A percentile compares a stretch with the other conserved stretches of the same genome.
phyloP scores from a whole-genome alignment of 1,140 invertebrate species.

The Neotoxoptera formosana region DNA sequence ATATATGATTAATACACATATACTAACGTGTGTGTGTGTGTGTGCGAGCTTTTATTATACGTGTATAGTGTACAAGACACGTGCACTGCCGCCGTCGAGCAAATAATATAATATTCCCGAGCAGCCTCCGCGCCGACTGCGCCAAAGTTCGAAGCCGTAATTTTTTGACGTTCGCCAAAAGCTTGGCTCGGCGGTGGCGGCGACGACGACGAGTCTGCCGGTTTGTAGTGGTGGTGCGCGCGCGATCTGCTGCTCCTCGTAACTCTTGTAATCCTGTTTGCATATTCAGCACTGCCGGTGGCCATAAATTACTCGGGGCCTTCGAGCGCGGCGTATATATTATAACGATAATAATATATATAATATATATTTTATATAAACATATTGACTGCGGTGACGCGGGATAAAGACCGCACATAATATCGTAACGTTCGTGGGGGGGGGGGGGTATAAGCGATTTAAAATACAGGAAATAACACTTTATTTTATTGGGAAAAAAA shows the following conservation, averaged over 20 bases:
- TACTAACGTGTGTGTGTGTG: neutral
- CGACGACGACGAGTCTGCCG: neutral
- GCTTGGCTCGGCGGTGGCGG: too few species aligned
- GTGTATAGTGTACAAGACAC: neutral
- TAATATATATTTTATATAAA: neutral
- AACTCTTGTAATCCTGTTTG: slow-evolving; percentile 44
- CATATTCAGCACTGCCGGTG: slow-evolving; percentile 3
- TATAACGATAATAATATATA: neutral
- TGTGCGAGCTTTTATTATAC: too few species aligned
- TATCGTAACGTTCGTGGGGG: neutral
- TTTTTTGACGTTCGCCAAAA: slow-evolving; percentile 36
- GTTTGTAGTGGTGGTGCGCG: too few species aligned
- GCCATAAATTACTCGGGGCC: neutral
- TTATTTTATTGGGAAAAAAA: neutral
- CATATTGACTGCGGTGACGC: neutral
- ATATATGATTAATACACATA: too few species aligned
- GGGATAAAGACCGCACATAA: neutral
- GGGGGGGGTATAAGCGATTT: neutral
- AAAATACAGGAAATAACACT: neutral
- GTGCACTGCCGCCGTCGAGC: neutral
- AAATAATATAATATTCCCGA: slow-evolving; percentile 29
- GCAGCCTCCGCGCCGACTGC: neutral
- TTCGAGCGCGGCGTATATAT: neutral
- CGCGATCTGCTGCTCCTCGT: neutral
- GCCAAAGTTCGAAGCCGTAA: neutral